A percentile compares a stretch with the other conserved stretches of the same genome.
Conservation (phyloP, 1,140 invertebrate genomes). For the Scaptomyza graminum region DNA sequence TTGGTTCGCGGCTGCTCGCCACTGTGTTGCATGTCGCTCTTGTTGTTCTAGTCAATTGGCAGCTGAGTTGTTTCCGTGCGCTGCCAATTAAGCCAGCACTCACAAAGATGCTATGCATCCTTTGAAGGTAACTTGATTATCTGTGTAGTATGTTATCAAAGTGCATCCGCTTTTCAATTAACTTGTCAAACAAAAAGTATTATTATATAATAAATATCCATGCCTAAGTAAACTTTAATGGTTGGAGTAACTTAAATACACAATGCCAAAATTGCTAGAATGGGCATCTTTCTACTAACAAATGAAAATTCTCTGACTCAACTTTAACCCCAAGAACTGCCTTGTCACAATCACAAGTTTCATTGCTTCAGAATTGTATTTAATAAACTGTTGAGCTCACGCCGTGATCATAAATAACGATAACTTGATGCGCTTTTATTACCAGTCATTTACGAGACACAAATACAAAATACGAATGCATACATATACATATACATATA, state of each 20-base stretch:
- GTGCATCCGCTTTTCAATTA: background rate
- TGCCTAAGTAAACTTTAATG: too few relatives aligned
- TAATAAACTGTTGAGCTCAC: conserved; percentile 34
- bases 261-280: too few relatives aligned
- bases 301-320: too few relatives aligned
- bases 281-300: too few relatives aligned
- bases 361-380: conserved; percentile 31
- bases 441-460: conserved; percentile 31
- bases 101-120: background rate
- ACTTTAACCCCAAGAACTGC: background rate
- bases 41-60: conserved; percentile 26
- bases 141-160: background rate
- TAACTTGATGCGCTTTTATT: conserved; percentile 48
- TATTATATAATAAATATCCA: too few relatives aligned
- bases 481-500: background rate
- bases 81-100: conserved; percentile 22
- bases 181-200: too few relatives aligned
- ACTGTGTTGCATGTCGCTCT: conserved; percentile 4
- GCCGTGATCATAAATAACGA: conserved; percentile 42
- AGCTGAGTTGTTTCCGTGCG: conserved; percentile 21
- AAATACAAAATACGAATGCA: conserved; percentile 11
- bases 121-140: conserved; percentile 5
- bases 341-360: conserved; percentile 10
- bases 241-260: too few relatives aligned
- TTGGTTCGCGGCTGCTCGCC: conserved; percentile 28